Conservation (phyloP, 2,113 vertebrate genomes). For the Alces alces region DNA sequence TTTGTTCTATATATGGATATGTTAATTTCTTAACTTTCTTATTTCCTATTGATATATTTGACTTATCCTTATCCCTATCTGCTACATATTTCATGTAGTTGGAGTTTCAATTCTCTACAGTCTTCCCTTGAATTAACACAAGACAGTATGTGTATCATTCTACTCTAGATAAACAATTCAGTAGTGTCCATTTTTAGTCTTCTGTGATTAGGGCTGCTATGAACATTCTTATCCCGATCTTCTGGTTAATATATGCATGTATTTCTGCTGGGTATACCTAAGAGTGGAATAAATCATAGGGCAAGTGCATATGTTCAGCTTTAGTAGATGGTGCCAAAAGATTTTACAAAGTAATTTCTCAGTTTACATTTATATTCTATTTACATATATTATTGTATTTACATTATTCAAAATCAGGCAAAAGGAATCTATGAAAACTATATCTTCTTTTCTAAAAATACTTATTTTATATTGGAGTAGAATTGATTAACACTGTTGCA, state of each 20-base stretch:
- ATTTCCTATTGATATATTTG: not conserved
- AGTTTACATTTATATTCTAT: not conserved
- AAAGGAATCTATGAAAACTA: not conserved
- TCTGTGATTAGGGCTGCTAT: not conserved
- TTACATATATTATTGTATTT: not conserved
- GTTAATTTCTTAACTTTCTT: not conserved
- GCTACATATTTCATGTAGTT: not conserved
- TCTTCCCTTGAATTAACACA: not conserved
- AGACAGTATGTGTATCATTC: not conserved
- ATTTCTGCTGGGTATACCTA: not conserved
- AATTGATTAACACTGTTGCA: not conserved
- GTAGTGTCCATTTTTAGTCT: not conserved
- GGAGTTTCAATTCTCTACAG: not conserved
- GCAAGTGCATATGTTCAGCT: not conserved
- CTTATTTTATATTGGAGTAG: not conserved
- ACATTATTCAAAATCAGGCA: not conserved
- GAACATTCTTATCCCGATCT: not conserved
- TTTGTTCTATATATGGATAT: not conserved
- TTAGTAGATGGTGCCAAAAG: not conserved
- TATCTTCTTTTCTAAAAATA: not conserved
- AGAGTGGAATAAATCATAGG: not conserved
- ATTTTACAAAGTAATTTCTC: not conserved
- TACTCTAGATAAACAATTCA: not conserved
- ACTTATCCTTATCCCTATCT: not conserved
- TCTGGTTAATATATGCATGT: not conserved